Evolutionary conservation across 1,140 invertebrate genomes (phyloP).

Genomic region (Meloidogyne floridensis): DNA sequence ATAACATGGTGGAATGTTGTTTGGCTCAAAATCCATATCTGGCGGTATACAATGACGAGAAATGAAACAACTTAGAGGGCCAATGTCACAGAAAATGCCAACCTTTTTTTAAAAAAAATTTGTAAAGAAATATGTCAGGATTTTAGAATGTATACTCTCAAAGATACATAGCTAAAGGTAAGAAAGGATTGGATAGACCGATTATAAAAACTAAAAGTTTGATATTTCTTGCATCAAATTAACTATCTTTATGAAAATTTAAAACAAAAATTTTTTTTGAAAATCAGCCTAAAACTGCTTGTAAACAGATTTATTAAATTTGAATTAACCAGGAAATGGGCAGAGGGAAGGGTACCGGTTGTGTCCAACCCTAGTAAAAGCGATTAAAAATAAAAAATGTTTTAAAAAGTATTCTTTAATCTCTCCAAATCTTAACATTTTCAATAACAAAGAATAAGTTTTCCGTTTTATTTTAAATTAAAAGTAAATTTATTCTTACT

Average conservation of each 20-base stretch:
- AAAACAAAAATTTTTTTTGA: no score
- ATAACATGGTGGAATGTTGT: conserved; percentile 94
- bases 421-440: not conserved
- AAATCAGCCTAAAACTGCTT: no score
- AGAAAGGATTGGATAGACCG: no score
- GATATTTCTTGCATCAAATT: no score
- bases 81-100: conserved; percentile 98
- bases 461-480: not conserved
- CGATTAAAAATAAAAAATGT: no score
- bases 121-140: not conserved
- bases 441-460: no score
- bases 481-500: not conserved
- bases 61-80: conserved; percentile 95
- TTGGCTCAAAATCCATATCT: conserved; percentile 98
- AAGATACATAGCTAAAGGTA: not conserved
- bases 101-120: conserved; percentile 74
- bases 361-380: no score
- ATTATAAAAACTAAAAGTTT: no score
- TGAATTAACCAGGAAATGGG: no score
- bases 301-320: no score
- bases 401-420: not conserved
- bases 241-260: no score
- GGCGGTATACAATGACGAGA: conserved; percentile 97
- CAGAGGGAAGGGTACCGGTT: no score
- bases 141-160: not conserved